Evolutionary conservation across 1,140 invertebrate species (phyloP).

Genomic region (Brachionus paranguensis): DNA sequence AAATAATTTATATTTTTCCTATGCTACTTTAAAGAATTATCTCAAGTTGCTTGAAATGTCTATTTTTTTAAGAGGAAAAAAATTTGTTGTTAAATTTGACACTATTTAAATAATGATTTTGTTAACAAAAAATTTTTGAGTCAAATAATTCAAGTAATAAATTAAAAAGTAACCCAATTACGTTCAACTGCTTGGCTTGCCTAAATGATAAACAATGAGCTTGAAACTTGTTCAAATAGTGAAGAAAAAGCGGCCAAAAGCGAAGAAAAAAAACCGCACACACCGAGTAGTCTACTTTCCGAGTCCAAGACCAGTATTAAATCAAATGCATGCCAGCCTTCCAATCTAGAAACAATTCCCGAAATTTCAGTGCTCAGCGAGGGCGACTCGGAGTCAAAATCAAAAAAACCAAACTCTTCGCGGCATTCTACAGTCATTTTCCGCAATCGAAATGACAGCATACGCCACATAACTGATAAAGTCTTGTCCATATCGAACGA

Average conservation of each 20-base stretch:
- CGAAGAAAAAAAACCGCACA: neutral
- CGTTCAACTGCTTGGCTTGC: neutral
- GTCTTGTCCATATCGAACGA: slow-evolving; percentile 23
- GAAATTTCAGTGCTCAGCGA: neutral
- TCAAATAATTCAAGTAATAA: neutral
- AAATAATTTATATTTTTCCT: slow-evolving; percentile 14
- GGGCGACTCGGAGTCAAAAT: neutral
- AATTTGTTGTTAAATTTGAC: neutral
- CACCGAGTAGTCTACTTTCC: neutral
- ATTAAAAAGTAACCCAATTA: neutral
- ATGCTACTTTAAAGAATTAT: neutral
- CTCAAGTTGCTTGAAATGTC: slow-evolving; percentile 14
- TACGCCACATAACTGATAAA: neutral
- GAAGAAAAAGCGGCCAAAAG: neutral
- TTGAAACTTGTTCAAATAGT: neutral
- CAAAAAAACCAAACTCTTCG: neutral
- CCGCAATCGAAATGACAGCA: neutral
- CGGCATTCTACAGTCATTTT: neutral
- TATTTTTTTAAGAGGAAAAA: slow-evolving; percentile 9
- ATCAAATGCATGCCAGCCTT: neutral
- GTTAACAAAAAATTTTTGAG: neutral
- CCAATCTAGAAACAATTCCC: neutral
- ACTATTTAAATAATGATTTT: slow-evolving; percentile 14
- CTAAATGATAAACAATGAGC: slow-evolving; percentile 23
- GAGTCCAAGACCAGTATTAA: neutral